Percentiles rank a stretch among this genome's conserved stretches.
Evolutionary conservation across 2,888 invertebrate genomes (phyloP).

Genomic region (Clitarchus hookeri): DNA sequence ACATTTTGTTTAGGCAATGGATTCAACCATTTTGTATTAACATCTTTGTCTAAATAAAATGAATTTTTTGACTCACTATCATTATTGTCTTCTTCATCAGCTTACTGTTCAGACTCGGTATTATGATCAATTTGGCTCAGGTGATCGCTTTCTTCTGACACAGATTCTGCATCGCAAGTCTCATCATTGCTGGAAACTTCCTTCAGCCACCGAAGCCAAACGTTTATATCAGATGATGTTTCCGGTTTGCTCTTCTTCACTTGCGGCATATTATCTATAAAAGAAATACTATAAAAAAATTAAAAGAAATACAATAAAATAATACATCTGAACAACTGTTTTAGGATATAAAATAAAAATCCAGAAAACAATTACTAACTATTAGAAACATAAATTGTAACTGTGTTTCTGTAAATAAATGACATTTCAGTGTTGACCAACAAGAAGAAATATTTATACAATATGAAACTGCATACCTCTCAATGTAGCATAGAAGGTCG

Average conservation of each 20-base stretch:
- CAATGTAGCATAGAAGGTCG: not conserved
- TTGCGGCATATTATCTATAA: not conserved
- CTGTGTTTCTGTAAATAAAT: not conserved
- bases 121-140: slow-evolving; percentile 10
- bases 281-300: not conserved
- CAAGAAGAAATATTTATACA: not conserved
- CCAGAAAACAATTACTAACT: not conserved
- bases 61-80: not conserved
- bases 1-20: slow-evolving; percentile 14
- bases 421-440: not conserved
- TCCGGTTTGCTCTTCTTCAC: not conserved
- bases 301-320: not conserved
- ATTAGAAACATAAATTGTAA: not conserved
- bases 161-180: not conserved
- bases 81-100: not conserved
- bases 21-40: not conserved
- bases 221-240: slow-evolving; percentile 15
- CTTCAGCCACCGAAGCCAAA: not conserved
- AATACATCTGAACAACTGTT: not conserved
- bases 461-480: not conserved
- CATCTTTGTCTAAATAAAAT: slow-evolving; percentile 12
- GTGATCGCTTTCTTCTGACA: slow-evolving; percentile 11
- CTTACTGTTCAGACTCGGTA: slow-evolving; percentile 11
- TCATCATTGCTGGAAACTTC: not conserved
- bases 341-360: not conserved